These are phyloP conservation scores for Euzophera pinguis DNA, from an alignment of 2,888 invertebrate species.

Conservation along the genomic window DNA sequence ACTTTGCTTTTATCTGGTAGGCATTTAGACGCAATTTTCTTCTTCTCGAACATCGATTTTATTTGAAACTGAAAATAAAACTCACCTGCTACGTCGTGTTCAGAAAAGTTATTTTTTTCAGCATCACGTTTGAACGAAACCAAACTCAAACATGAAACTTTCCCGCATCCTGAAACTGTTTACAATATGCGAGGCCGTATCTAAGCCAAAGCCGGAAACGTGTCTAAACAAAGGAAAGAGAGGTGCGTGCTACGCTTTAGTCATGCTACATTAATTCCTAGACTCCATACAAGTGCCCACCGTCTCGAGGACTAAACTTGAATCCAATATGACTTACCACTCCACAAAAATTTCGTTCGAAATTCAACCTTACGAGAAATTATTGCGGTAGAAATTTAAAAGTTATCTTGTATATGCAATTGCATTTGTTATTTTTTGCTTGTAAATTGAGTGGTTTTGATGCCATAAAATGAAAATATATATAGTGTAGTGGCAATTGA, in stretches of 20 bases:
- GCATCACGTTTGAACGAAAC: neutral
- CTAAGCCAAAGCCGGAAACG: conserved; percentile 3
- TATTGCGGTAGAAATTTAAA: conserved; percentile 5
- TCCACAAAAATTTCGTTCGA: neutral
- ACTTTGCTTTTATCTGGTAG: too few relatives aligned
- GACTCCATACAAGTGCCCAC: conserved; percentile 62
- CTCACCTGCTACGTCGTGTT: too few relatives aligned
- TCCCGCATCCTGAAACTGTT: neutral
- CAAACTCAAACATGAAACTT: neutral
- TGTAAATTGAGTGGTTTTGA: conserved; percentile 45
- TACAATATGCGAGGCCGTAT: neutral
- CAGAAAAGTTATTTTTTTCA: too few relatives aligned
- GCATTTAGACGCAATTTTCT: too few relatives aligned
- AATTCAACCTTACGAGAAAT: neutral
- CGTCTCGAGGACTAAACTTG: conserved; percentile 52
- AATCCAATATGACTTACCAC: conserved; percentile 26
- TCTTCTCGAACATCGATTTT: too few relatives aligned
- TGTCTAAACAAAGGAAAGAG: conserved; percentile 44
- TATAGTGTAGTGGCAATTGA: conserved; percentile 33
- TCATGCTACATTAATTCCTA: conserved; percentile 71
- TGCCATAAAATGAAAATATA: conserved; percentile 35
- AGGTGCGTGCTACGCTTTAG: conserved; percentile 64
- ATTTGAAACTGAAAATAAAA: too few relatives aligned
- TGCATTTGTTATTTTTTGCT: conserved; percentile 44
- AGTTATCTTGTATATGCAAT: conserved; percentile 16